phyloP scores from a whole-genome alignment of 37 sponge, comb jelly and placozoan species.

The Theonella swinhoei region DNA sequence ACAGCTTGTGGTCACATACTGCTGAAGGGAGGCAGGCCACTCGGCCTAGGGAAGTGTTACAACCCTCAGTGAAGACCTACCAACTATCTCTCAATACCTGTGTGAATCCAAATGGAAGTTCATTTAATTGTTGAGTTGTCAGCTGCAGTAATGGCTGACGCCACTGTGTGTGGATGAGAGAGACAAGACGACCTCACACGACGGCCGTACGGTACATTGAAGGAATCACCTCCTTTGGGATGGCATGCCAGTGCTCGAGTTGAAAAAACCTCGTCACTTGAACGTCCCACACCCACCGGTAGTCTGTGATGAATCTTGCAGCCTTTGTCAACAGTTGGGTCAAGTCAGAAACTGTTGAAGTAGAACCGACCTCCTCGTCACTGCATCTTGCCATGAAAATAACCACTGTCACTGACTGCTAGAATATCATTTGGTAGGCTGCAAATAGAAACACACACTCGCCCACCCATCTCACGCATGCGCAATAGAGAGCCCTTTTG shows the following conservation, averaged over 20 bases:
- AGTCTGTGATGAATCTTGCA: conserved; percentile 12
- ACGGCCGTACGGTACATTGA: not conserved
- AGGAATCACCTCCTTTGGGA: conserved; percentile 50
- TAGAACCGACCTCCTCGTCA: not conserved
- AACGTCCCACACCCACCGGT: conserved; percentile 67
- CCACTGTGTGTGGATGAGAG: conserved; percentile 37
- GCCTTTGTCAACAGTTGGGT: conserved; percentile 1
- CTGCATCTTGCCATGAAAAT: not conserved
- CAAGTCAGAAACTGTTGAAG: not conserved
- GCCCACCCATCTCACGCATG: not conserved
- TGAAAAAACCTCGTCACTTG: conserved; percentile 60
- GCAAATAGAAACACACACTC: not conserved
- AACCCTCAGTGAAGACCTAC: not conserved
- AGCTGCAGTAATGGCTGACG: conserved; percentile 18
- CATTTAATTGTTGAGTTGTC: conserved; percentile 21
- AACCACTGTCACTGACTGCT: not conserved
- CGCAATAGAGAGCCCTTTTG: not conserved
- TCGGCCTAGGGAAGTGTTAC: not conserved
- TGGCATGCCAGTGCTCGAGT: conserved; percentile 31
- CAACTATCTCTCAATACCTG: conserved; percentile 30
- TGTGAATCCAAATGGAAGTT: conserved; percentile 30
- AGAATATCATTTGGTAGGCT: not conserved
- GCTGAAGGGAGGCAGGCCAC: conserved; percentile 38
- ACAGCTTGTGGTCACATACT: conserved; percentile 1
- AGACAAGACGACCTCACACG: not conserved